These are phyloP conservation scores for Lampris incognitus DNA, from an alignment of 2,113 vertebrate genomes.

Conservation along the genomic window DNA sequence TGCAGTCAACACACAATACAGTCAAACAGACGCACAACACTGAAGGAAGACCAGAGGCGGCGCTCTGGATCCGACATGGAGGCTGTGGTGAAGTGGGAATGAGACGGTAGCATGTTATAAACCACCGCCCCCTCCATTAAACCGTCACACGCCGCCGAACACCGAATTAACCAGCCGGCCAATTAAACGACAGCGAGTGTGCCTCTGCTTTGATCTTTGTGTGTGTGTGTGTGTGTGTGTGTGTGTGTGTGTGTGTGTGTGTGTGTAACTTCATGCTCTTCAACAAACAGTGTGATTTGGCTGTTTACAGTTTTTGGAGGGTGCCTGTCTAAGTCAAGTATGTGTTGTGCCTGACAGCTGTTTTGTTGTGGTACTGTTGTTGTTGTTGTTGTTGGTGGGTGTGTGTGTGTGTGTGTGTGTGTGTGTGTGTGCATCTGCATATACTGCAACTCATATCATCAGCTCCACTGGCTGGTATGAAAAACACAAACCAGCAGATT, in stretches of 20 bases:
- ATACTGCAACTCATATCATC: slow-evolving; percentile 24
- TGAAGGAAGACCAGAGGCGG: not conserved
- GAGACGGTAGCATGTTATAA: not conserved
- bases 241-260: slow-evolving; percentile 30
- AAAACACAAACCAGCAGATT: slow-evolving; percentile 41
- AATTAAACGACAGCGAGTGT: slow-evolving; percentile 43
- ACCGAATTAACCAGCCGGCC: slow-evolving; percentile 27
- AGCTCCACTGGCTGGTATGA: slow-evolving; percentile 32
- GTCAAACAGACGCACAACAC: not conserved
- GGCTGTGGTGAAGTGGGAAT: not conserved
- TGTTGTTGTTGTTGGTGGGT: not conserved
- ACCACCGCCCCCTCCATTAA: not conserved
- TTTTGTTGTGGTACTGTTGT: slow-evolving; percentile 48
- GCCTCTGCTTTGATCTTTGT: slow-evolving; percentile 42
- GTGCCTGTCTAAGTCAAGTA: slow-evolving; percentile 13
- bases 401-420: not conserved
- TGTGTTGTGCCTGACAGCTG: slow-evolving; percentile 10
- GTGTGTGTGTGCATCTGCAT: slow-evolving; percentile 2
- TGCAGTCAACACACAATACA: not conserved
- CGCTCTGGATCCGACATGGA: not conserved
- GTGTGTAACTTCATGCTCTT: not conserved
- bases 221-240: slow-evolving; percentile 50
- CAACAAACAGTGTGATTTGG: slow-evolving; percentile 29
- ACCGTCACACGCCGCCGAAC: not conserved
- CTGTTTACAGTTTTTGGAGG: slow-evolving; percentile 9